Base-by-base conservation (phyloP, 1,140 invertebrate genomes). In the Leptestheria dahalacensis region DNA sequence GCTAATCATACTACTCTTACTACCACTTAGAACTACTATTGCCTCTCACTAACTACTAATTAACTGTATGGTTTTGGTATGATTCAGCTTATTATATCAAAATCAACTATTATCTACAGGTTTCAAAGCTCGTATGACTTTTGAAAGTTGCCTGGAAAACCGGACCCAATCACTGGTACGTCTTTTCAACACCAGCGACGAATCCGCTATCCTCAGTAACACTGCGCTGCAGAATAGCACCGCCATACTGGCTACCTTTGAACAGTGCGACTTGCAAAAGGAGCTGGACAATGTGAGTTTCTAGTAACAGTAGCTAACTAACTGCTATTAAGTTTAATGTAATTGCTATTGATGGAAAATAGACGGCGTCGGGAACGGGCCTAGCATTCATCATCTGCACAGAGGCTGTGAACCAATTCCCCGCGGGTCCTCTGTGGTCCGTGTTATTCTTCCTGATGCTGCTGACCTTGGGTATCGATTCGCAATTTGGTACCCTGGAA, bases 311-410 rank as follows among this genome's bases (percentile, higher is more conserved):
- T 60, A 41, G 28, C 10, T 18, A 59, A 10, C 48, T 10, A 1
- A 3, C 20, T 59, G n/a, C 47, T 52, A 57, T 52, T 21, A 11
- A 52, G 26, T 56, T 41, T 28, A 1, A 12, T 56, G n/a, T n/a
- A n/a, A n/a, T n/a, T n/a, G n/a, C n/a, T n/a, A n/a, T n/a, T n/a
- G n/a, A n/a, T n/a, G n/a, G 21, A 24, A 28, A 80, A 46, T 73
- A 95, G 91, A 88, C 90, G 2, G 90, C 89, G 1, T 88, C 88
- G 3, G 91, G 91, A 2, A 92, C 91, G 1, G 92, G 92, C 2
- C 73, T 96, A 28, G 91, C 91, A 0, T 96, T 96, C 67, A 94
- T 96, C 33, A 92, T 94, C 48, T 97, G 95, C 73, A 95, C 92
- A 0, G 90, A 96, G 73, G 92, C 91, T 1, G 94, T 96, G 63